A percentile compares a stretch with the other conserved stretches of the same genome.
These are phyloP conservation scores for Molossus alvarezi DNA, from an alignment of 2,797 vertebrate species.

Conservation along the genomic window DNA sequence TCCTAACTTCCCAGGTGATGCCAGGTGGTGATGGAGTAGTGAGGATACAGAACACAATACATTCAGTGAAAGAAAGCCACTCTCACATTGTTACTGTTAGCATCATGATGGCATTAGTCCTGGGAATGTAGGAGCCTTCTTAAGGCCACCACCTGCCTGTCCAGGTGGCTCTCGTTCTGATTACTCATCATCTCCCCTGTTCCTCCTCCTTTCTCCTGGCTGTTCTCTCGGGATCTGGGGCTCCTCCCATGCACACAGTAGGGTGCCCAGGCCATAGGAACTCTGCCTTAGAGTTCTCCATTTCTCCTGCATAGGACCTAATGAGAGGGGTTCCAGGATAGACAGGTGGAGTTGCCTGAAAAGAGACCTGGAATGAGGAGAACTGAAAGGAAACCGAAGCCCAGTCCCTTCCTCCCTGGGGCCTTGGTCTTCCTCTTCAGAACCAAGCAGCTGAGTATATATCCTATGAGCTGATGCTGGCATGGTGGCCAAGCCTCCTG, in stretches of 20 bases:
- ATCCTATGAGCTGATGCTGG: neutral
- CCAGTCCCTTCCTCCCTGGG: neutral
- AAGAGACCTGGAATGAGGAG: neutral
- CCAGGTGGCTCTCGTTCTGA: neutral
- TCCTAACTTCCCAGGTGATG: neutral
- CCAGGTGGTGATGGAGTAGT: neutral
- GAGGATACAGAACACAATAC: neutral
- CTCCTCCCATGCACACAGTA: neutral
- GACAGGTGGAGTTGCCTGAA: neutral
- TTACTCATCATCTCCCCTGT: neutral
- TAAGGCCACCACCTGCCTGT: constrained; percentile 16
- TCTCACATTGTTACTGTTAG: neutral
- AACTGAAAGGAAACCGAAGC: constrained; percentile 43
- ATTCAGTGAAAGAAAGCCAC: neutral
- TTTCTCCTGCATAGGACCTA: neutral
- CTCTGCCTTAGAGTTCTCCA: neutral
- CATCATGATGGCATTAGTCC: neutral
- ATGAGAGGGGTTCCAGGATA: neutral
- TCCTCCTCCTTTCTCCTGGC: constrained; percentile 1
- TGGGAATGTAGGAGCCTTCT: neutral
- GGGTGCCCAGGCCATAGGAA: neutral
- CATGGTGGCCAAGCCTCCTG: neutral
- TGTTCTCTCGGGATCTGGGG: neutral
- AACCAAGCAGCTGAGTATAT: neutral
- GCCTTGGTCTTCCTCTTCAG: constrained; percentile 24